Base-by-base conservation (phyloP, 2,797 vertebrate species). In the Alcedo quadribrachys region DNA sequence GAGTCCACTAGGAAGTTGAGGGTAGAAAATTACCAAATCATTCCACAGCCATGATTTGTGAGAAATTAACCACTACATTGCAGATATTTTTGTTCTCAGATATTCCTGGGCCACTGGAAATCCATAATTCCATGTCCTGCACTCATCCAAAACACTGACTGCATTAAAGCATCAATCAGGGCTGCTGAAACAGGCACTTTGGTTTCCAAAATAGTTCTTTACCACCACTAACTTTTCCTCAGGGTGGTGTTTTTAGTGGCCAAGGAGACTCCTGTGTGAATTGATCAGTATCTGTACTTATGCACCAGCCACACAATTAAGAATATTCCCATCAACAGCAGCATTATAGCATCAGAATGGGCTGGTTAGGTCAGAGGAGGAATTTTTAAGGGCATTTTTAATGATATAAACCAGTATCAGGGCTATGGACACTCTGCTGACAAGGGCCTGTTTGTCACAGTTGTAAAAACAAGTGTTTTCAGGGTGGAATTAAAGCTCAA, bases 121-220 rank as follows among this genome's bases (percentile, higher is more conserved):
- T 63, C 76, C 1, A 1, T 40, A 83, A 62, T 57, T 63, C 40
- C 3, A 2, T 0, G 1, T 30, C 9, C 40, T 61, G 75, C 35
- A 71, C 40, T 86, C 50, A 68, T 15, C 27, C 61, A 74, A 74
- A 82, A 87, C 53, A 70, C 45, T 6, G 22, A 63, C 15, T 37
- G 15, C 22, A 48, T 57, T 33, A 71, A 85, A 85, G 11, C 35
- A 70, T 58, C 66, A 62, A 70, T 58, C 27, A 35, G 27, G 15
- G 66, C 60, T 89, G 17, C 11, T 85, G 50, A 73, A 78, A 85
- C 50, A 68, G 40, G 75, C 18, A 42, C 6, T 73, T 25, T n/a
- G 4, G 19, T 68, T 86, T 91, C 57, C 27, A 76, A 63, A 88
- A 86, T 5, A 12, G 2, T 53, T 77, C 51, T 88, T 90, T 53